Evolutionary conservation across 2,888 invertebrate species (phyloP), one percentile per base, ranked within the genome.

Genomic region (Ariolimax columbianus): DNA sequence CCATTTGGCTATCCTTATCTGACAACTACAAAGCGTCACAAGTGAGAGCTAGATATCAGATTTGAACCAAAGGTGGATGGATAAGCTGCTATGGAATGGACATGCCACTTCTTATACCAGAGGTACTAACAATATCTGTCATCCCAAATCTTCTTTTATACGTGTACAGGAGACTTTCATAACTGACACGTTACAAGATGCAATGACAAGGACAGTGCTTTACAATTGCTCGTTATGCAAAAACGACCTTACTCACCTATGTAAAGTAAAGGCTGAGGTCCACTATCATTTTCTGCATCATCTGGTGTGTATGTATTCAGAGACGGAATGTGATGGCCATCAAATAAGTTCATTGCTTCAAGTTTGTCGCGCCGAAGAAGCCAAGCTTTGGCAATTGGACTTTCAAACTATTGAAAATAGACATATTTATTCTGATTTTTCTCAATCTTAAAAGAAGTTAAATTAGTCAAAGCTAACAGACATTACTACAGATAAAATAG

Each of bases 341-440:
- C 92, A 90, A 94, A 94, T 84, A 94, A 89, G 86, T 90, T 92
- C 72, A 94, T 84, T 19, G 89, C 85, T 89, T 96, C 95, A 70
- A 98, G 92, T 75, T 95, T 94, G 4, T 96, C 96, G 36, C 96
- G 95, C 79, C 96, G 95, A 87, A 97, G 95, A 30, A 96, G 95
- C 98, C 98, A 98, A 88, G 97, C 96, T 90, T 96, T 96, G 0
- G 97, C 97, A 88, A 98, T 96, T 0, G 98, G 98, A 63, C 97
- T 96, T 78, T 96, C 96, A 90, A 98, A 96, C 96, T 97, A 93
- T n/a, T 26, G 66, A 80, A 6, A 94, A 81, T 17, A 75, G 43
- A 26, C 40, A 40, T 72, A 38, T 19, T 47, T 11, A 47, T 47
- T 47, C 19, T 23, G 23, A 4, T 38, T 26, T 26, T 72, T 72